These are phyloP conservation scores for Priocnemis perturbator DNA, from an alignment of 2,888 invertebrate genomes.

Conservation along the genomic window DNA sequence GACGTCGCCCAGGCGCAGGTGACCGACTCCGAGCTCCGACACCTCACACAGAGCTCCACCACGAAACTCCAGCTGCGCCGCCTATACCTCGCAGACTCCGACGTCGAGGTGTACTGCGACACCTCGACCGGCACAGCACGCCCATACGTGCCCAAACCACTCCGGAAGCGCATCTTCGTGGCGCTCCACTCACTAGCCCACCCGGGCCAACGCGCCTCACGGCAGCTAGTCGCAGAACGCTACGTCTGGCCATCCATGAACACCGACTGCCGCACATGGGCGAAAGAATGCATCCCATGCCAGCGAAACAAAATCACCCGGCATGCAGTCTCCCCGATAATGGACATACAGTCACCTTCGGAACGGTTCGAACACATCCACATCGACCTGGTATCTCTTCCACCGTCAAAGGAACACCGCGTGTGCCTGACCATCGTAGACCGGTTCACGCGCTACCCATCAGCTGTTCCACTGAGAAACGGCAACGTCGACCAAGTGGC, in stretches of 20 bases:
- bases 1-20: no score
- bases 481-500: constrained; percentile 46
- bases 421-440: constrained; percentile 68
- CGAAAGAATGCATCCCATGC: constrained; percentile 58
- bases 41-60: constrained; percentile 25
- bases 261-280: constrained; percentile 60
- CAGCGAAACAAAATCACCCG: constrained; percentile 62
- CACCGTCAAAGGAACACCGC: constrained; percentile 20
- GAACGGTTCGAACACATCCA: constrained; percentile 64
- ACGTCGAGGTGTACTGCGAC: constrained; percentile 33
- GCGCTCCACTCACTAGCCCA: constrained; percentile 47
- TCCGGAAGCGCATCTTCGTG: constrained; percentile 13
- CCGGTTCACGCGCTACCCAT: constrained; percentile 54
- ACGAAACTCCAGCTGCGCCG: constrained; percentile 11
- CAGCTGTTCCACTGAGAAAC: constrained; percentile 32
- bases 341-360: constrained; percentile 50
- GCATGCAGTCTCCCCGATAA: constrained; percentile 57
- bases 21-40: no score
- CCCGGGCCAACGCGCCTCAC: constrained; percentile 42
- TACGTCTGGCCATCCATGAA: constrained; percentile 67
- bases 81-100: constrained; percentile 7
- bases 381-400: constrained; percentile 59
- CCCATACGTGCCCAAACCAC: constrained; percentile 13
- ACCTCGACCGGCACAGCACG: constrained; percentile 29
- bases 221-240: constrained; percentile 54